A percentile compares a stretch with the other conserved stretches of the same genome.
Evolutionary conservation across 2,888 invertebrate species (phyloP).

Genomic region (Oithona nana): DNA sequence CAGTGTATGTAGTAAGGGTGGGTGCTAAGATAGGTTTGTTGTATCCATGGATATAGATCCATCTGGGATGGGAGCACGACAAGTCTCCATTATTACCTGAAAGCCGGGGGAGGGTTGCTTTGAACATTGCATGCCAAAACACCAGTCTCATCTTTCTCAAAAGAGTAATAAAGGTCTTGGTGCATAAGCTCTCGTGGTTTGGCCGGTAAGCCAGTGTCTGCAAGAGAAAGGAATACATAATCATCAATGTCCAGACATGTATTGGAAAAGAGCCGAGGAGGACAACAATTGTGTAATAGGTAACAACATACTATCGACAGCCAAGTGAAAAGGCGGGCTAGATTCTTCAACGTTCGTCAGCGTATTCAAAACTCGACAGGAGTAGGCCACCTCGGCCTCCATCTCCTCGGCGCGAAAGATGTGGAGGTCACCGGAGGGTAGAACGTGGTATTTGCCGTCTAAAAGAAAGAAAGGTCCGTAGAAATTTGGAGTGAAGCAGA

Average conservation of each 20-base stretch:
- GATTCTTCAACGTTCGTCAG: not conserved
- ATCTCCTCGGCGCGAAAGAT: conserved; percentile 5
- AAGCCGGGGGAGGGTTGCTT: conserved; percentile 3
- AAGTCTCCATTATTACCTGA: not conserved
- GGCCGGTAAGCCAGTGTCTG: not conserved
- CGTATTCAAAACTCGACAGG: not conserved
- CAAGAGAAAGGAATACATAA: conserved; percentile 1
- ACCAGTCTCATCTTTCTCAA: not conserved
- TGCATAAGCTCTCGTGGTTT: not conserved
- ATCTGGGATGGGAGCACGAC: no score
- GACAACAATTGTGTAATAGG: conserved; percentile 1
- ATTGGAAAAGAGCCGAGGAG: not conserved
- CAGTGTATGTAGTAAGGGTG: no score
- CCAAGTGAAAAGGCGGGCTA: not conserved
- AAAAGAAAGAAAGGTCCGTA: no score
- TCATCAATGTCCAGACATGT: not conserved
- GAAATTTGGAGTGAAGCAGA: no score
- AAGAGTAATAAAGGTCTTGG: not conserved
- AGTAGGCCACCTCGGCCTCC: not conserved
- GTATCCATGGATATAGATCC: no score
- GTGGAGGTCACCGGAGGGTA: not conserved
- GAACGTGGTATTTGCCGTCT: conserved; percentile 11
- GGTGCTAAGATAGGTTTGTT: no score
- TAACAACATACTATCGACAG: not conserved
- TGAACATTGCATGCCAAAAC: not conserved